A percentile compares a stretch with the other conserved stretches of the same genome.
Conservation (phyloP, 2,888 invertebrate species). For the Macaria liturata region DNA sequence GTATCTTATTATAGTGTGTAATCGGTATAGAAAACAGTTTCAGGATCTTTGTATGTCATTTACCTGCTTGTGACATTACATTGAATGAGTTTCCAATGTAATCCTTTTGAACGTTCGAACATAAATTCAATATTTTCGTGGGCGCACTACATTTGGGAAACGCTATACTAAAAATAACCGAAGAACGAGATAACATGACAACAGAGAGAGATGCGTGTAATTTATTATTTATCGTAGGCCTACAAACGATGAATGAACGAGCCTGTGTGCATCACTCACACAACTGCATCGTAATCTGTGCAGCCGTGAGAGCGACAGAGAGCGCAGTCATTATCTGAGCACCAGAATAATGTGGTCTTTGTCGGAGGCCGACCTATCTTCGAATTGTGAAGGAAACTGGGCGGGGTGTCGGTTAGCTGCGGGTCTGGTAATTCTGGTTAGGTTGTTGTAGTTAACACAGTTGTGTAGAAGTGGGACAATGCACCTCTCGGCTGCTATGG, state of each 20-base stretch:
- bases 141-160: not conserved
- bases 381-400: constrained; percentile 20
- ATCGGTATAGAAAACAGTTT: too few species aligned
- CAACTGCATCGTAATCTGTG: constrained; percentile 22
- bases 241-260: constrained; percentile 10
- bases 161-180: not conserved
- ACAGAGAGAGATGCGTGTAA: constrained; percentile 8
- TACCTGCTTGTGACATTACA: too few species aligned
- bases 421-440: constrained; percentile 30
- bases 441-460: constrained; percentile 9
- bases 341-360: constrained; percentile 43
- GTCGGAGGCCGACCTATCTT: constrained; percentile 20
- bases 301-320: constrained; percentile 48
- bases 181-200: constrained; percentile 21
- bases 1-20: too few species aligned
- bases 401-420: constrained; percentile 23
- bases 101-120: too few species aligned
- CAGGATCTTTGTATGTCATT: too few species aligned
- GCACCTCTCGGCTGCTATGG: constrained; percentile 60
- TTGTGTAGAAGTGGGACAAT: constrained; percentile 40
- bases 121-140: too few species aligned
- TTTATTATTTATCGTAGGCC: constrained; percentile 14
- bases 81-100: too few species aligned
- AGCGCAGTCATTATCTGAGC: constrained; percentile 38
- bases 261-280: constrained; percentile 27